Base-by-base conservation (phyloP, 2,113 vertebrate genomes). In the Pygoscelis antarcticus region DNA sequence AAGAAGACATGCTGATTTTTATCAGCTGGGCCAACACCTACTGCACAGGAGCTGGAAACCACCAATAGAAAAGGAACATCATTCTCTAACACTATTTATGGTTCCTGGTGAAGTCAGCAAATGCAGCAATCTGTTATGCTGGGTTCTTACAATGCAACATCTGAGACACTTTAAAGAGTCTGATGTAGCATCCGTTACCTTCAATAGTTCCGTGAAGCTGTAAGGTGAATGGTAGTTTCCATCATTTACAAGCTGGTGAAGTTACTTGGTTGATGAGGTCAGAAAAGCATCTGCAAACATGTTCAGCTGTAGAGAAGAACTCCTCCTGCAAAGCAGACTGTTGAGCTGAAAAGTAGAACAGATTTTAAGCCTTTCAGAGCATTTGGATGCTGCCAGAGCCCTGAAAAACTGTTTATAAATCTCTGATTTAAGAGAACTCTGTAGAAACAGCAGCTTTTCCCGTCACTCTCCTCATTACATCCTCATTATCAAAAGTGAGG, bases 221-320 rank as follows among this genome's bases (percentile, higher is more conserved):
- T 72, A 81, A 74, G 25, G 55, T 34, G 83, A 89, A 84, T n/a
- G 16, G 51, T 61, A 68, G 51, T 42, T 52, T 95, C 77, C 80
- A 66, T 97, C 81, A 97, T 71, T 97, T 97, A 77, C 66, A 89
- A 87, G 42, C 68, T 79, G 97, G 94, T 85, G 92, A 94, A 78
- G 94, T 96, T 87, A 99, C 49, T 54, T 98, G 89, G 13, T 93
- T 97, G 80, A 99, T 97, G 47, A 99, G 96, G 26, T 97, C 89
- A 80, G 96, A 98, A 75, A 99, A 98, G 2, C 96, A 97, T 40
- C 91, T 97, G 90, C 94, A 97, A 44, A 99, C 96, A 36, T 15
- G 79, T 36, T 98, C 97, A 44, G 98, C 99, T 85, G 98, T 92
- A 61, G 78, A 70, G 36, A 99, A 94, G 40, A 99, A 96, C 30